Base-by-base conservation (phyloP, 92 coral and sea anemone genomes). In the Phenganax marumi region DNA sequence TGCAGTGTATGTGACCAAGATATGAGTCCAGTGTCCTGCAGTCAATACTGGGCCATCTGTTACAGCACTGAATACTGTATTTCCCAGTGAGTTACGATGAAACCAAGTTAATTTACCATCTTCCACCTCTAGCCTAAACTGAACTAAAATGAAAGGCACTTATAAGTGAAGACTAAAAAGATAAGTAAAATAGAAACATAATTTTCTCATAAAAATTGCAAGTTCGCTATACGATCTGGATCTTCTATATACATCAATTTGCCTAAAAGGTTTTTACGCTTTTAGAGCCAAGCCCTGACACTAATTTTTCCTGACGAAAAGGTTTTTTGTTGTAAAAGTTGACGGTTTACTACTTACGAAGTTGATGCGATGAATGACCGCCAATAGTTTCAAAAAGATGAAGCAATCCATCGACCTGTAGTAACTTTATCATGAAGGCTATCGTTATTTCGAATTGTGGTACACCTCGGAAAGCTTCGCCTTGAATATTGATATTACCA, bases 21-120 rank as follows among this genome's bases (percentile, higher is more conserved):
- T 75, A 68, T 92, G 94, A 47, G 81, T 66, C 99, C 99, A 96
- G 57, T 74, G 85, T 7, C 84, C 93, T 49, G 73, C 87, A 10
- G 82, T 69, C 10, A 96, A 70, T 0, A 96, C 99, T 4, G 97
- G 97, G 0, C 73, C 76, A 64, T 96, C 97, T 17, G 99, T 96
- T 14, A 84, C 80, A 22, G 89, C 87, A 53, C 97, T 91, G 51
- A 96, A 96, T 64, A 96, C 95, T 2, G 99, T 96, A 8, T 89
- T 85, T n/a, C 87, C 91, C 62, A 89, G 87, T 75, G 91, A 92
- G 50, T 96, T 92, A 12, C 99, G 90, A 79, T 96, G 99, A 85
- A 96, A 92, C 99, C 99, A 96, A 62, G 88, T 88, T 49, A 96
- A 57, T 21, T 92, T 88, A 3, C 97, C 99, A 78, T 96, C 86